A percentile compares a stretch with the other conserved stretches of the same genome.
Conservation (phyloP, 1,140 invertebrate genomes). For the Parasteatoda tepidariorum region DNA sequence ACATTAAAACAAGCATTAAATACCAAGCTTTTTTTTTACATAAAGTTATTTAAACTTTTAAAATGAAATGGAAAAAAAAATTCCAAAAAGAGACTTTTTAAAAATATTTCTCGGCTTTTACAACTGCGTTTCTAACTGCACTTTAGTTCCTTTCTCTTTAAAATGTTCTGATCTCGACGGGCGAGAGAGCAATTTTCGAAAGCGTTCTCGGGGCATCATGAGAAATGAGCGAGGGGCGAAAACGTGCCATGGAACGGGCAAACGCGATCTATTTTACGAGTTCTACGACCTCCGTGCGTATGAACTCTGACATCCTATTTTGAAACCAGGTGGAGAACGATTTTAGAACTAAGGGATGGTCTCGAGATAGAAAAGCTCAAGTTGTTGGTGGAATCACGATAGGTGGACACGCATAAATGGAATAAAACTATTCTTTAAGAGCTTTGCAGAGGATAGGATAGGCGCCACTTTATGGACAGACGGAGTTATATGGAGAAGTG, state of each 20-base stretch:
- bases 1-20: too few relatives aligned
- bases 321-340: conserved; percentile 36
- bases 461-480: not conserved
- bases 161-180: too few relatives aligned
- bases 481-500: too few relatives aligned
- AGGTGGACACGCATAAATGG: not conserved
- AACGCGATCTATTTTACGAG: conserved; percentile 52
- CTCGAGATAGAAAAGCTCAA: conserved; percentile 4
- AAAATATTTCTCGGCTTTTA: too few relatives aligned
- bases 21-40: too few relatives aligned
- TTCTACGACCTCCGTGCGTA: conserved; percentile 19
- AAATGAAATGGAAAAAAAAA: too few relatives aligned
- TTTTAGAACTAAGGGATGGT: conserved; percentile 6
- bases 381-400: not conserved
- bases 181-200: not conserved
- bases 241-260: conserved; percentile 48
- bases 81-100: too few relatives aligned
- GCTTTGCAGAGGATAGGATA: not conserved
- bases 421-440: not conserved
- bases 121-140: too few relatives aligned
- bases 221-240: not conserved
- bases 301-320: conserved; percentile 53
- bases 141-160: too few relatives aligned
- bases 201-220: not conserved
- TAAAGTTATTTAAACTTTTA: too few relatives aligned